phyloP scores from a whole-genome alignment of 1,140 invertebrate genomes.

The Bombus confusus region DNA sequence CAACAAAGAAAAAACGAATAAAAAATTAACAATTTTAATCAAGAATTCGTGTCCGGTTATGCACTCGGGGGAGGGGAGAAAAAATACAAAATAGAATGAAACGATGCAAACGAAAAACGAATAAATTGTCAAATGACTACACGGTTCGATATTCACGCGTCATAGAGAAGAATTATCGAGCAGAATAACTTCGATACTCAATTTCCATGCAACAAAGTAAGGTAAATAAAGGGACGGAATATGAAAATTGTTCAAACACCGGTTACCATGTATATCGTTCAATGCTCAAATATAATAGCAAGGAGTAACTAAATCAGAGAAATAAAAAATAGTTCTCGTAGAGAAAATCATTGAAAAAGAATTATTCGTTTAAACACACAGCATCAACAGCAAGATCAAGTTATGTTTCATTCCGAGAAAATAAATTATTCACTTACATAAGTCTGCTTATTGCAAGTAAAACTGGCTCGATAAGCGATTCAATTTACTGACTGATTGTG shows the following conservation, averaged over 20 bases:
- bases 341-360: background rate
- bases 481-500: too few relatives aligned
- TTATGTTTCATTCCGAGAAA: too few relatives aligned
- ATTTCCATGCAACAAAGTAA: conserved; percentile 8
- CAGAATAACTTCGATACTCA: conserved; percentile 8
- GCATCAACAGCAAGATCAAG: too few relatives aligned
- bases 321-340: background rate
- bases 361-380: background rate
- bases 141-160: background rate
- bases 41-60: background rate
- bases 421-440: too few relatives aligned
- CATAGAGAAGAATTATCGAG: conserved; percentile 23
- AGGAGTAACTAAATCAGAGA: background rate
- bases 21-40: conserved; percentile 29
- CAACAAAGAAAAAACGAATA: background rate
- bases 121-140: conserved; percentile 12
- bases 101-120: background rate
- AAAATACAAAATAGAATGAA: background rate
- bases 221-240: conserved; percentile 7
- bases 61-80: rapidly evolving
- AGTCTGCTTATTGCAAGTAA: too few relatives aligned
- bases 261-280: background rate
- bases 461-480: too few relatives aligned
- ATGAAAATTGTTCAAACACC: conserved; percentile 1
- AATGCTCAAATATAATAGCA: background rate